phyloP scores from a whole-genome alignment of 2,113 vertebrate species.

The Pantherophis guttatus region DNA sequence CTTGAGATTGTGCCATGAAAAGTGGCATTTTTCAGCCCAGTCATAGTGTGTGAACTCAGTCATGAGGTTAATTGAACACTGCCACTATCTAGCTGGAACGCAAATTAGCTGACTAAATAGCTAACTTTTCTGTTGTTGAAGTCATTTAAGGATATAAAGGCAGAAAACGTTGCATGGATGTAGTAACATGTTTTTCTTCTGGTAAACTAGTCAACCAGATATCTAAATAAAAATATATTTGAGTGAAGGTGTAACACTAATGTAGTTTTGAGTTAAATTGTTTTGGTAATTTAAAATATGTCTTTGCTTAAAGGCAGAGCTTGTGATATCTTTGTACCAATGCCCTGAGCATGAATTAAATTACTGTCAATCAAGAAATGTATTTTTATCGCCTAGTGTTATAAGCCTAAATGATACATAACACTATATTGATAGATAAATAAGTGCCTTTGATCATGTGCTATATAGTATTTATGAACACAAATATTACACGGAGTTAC shows the following conservation, averaged over 20 bases:
- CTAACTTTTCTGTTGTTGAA: neutral
- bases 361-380: neutral
- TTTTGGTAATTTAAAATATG: neutral
- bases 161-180: neutral
- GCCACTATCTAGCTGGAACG: neutral
- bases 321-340: neutral
- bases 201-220: neutral
- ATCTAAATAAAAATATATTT: neutral
- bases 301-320: neutral
- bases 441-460: neutral
- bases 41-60: neutral
- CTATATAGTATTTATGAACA: neutral
- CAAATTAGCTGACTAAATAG: neutral
- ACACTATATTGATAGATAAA: neutral
- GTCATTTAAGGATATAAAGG: neutral
- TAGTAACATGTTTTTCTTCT: neutral
- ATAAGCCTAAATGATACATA: neutral
- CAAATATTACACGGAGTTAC: neutral
- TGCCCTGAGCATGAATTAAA: neutral
- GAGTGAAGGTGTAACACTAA: neutral
- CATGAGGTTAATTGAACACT: neutral
- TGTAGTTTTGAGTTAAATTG: neutral
- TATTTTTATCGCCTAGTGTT: neutral
- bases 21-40: neutral
- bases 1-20: neutral